Base-by-base conservation (phyloP, 2,888 invertebrate species). In the Pandemis corylana region DNA sequence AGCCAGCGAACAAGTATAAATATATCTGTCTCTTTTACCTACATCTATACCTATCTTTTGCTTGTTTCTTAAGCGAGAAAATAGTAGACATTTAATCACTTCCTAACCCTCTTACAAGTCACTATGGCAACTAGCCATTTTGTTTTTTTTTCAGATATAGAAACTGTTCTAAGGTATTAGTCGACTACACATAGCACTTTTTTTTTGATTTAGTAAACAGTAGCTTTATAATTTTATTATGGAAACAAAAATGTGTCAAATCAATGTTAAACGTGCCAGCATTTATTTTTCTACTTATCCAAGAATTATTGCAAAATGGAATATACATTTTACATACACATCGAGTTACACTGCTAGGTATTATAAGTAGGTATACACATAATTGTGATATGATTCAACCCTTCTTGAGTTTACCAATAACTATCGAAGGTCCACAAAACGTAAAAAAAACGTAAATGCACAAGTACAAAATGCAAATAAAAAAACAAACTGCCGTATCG, bases 311-410 rank as follows among this genome's bases (percentile, higher is more conserved):
- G 83, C 82, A 83, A 84, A 83, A 82, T 86, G 85, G 86, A 89
- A 84, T 84, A 91, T 88, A 87, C 84, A 85, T 87, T 86, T 84
- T 83, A 85, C 86, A 86, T 83, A 89, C 78, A 83, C 81, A 81
- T 82, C 83, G 85, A 84, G 83, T 82, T 85, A 85, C 82, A 85
- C 82, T 78, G 82, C 86, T 89, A 88, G 82, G 81, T 85, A 86
- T 86, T 87, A 87, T 74, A 70, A 77, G 71, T 77, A 78, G 76
- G 85, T 90, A 90, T 89, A 90, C 87, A 90, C 67, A 67, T 89
- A 90, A 82, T 85, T 86, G 93, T 94, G 94, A 94, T 94, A 94
- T 94, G 94, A 90, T 91, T 88, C 86, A 82, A 87, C 90, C 86
- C 87, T 75, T 75, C 71, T 66, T 65, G 69, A 74, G 51, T 75